Evolutionary conservation across 2,113 vertebrate genomes (phyloP), one percentile per base, ranked within the genome.

Genomic region (Ammospiza caudacuta): DNA sequence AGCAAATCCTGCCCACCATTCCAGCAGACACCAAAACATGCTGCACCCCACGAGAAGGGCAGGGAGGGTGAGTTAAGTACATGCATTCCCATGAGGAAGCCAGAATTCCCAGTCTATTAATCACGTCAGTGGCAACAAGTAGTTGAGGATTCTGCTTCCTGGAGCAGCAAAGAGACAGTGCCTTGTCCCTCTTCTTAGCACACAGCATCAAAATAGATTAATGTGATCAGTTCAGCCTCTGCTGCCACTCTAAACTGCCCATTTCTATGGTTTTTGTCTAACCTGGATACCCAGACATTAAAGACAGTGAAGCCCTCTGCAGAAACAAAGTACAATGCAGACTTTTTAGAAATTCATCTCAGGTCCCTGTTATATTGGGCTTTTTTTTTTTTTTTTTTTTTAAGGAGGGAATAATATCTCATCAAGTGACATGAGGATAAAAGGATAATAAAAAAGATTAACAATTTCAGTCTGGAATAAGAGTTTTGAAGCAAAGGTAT

Each of bases 371-470:
- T 39, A 39, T 39, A 39, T 12, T 39, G 39, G 39, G 5, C 39
- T 39, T 12, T 12, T 39, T 39, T 39, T 39, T 39, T 39, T 39
- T 11, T 39, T 39, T 39, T 39, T 39, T 39, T 39, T 39, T 39
- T 12, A 59, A 87, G 94, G n/a, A 68, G 66, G 35, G 93, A 95
- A 96, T 91, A 94, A 80, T 95, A 92, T 76, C 92, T 75, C 90
- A 94, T 80, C 87, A 94, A 94, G 59, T 92, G 87, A 95, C 90
- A 87, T 29, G 72, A 96, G 88, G 88, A 47, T 95, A 94, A 94
- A 78, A 94, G 61, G 46, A 92, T 66, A 96, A 97, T 94, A 92
- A 95, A 83, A 92, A 93, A 77, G 72, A 94, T 89, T 87, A 94
- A 90, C 62, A 96, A 84, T 92, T 94, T 92, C 75, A 90, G 67